Base-by-base conservation (phyloP, 2,888 invertebrate species). In the Cephalotes varians region DNA sequence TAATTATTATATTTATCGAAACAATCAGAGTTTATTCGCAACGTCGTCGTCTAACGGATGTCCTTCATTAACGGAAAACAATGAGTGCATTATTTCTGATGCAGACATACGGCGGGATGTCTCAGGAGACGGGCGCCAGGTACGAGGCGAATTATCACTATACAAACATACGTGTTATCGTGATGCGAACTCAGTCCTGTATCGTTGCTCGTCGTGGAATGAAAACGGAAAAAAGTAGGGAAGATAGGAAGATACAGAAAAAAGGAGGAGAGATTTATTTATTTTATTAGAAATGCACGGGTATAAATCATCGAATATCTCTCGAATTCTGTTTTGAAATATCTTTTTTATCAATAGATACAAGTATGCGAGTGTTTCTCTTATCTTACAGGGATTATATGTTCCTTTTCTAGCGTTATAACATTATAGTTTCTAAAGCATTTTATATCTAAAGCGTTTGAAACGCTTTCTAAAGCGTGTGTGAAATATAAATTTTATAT, bases 121-220 rank as follows among this genome's bases (percentile, higher is more conserved):
- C 82, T 89, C 85, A 91, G 88, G 85, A 90, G 91, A 85, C 87
- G 89, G 90, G 89, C 91, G 91, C 91, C 91, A 91, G 91, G 91
- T 91, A 92, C 90, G 87, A 90, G 91, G 88, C 90, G 88, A 90
- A 90, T 93, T 93, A 94, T 94, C 93, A 89, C 83, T 93, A 88
- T 91, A 90, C 92, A 94, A 94, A 94, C 91, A 93, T 67, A n/a
- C 10, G 77, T 89, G 91, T 87, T 93, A 92, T 93, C 93, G 90
- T 90, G 87, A 87, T 91, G 93, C 92, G 87, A 92, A 90, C 90
- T 88, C 91, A 86, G 86, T 83, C 88, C 86, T 83, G 84, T 85
- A 88, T 87, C 88, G 74, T 81, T 72, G 60, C 58, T 40, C 21
- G 54, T 28, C 51, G 54, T 40, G 60, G n/a, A 67, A 62, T 64